Base-by-base conservation (phyloP, 2,113 vertebrate genomes). In the Forbesichthys papilliferus region DNA sequence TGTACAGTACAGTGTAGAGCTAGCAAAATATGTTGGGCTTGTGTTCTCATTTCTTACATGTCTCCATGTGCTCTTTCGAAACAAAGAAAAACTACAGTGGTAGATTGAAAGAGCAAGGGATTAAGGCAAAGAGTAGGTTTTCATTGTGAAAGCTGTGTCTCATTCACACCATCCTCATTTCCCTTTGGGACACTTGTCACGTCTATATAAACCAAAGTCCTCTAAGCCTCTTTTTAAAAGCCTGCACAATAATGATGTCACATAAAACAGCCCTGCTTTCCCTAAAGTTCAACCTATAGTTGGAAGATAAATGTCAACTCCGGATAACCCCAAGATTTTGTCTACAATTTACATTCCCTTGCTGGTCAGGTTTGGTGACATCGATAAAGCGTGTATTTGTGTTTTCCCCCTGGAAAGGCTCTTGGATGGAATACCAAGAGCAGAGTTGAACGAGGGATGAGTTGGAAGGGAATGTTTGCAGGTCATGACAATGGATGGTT, bases 401-500 rank as follows among this genome's bases (percentile, higher is more conserved):
- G 71, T 53, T 69, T 49, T 55, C 48, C 53, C 16, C 53, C 11
- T 42, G 20, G 48, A 47, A 13, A 36, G 55, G 53, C 33, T 62
- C 34, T 66, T 62, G 59, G 60, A 60, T 68, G 48, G 18, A 11
- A 13, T 13, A 61, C 51, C 57, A 62, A 27, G 27, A 27, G 27
- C 27, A 3, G 27, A 27, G 60, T 66, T 51, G 53, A 59, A 64
- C 69, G 64, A 79, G 12, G 65, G 61, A 74, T 47, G 61, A 73
- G 57, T 56, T 64, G 46, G 55, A 57, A 71, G 2, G 5, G 64
- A 78, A 66, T 55, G 65, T 79, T 61, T 80, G 55, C 62, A 59
- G 64, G 68, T 78, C 74, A 74, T 61, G 5, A 61, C 71, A 78
- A 64, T 36, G 51, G 71, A 69, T 5, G 11, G 64, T 65, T 1